These are phyloP conservation scores for Hetaerina titia DNA, from an alignment of 2,888 invertebrate species.

Conservation along the genomic window DNA sequence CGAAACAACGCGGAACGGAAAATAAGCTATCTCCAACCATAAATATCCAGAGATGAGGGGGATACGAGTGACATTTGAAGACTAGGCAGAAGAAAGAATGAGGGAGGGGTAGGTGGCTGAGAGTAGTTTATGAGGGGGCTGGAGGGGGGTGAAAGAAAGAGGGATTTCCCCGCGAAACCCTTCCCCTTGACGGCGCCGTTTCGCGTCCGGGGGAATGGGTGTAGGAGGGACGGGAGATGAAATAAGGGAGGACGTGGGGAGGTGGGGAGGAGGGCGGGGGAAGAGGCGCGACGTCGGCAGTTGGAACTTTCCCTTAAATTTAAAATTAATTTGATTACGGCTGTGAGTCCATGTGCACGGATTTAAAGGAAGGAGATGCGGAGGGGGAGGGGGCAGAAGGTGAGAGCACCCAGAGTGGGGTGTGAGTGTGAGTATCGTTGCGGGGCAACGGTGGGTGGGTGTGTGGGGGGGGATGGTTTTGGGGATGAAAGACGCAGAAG, in stretches of 20 bases:
- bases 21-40: not conserved
- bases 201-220: not conserved
- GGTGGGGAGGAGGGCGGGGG: not conserved
- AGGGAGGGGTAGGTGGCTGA: not conserved
- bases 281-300: not conserved
- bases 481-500: not conserved
- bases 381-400: not conserved
- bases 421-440: not conserved
- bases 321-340: conserved; percentile 61
- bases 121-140: not conserved
- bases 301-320: conserved; percentile 57
- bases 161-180: not conserved
- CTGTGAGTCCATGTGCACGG: conserved; percentile 56
- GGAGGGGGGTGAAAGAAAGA: not conserved
- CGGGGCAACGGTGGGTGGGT: not conserved
- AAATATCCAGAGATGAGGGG: not conserved
- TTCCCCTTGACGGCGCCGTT: not conserved
- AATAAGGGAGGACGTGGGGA: not conserved
- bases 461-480: not conserved
- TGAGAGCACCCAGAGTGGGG: no score
- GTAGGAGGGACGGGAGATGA: not conserved
- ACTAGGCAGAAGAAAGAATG: not conserved
- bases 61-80: not conserved
- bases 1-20: not conserved
- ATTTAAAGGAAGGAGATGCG: not conserved